Percentiles rank a stretch among this genome's conserved stretches.
phyloP scores from a whole-genome alignment of 2,797 vertebrate species.

The Taenioides sp. region DNA sequence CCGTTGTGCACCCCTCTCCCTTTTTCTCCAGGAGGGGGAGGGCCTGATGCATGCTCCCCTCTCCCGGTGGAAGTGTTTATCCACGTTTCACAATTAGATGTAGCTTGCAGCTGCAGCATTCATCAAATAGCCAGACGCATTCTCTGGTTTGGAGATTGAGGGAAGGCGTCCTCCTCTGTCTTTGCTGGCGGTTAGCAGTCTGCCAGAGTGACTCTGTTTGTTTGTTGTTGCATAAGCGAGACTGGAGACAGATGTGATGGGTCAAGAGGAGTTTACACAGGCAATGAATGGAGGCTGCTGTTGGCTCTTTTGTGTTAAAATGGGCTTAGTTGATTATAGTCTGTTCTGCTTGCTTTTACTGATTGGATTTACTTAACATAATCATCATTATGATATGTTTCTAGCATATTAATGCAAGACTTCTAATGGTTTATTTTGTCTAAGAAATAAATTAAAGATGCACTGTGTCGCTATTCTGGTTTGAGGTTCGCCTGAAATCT shows the following conservation, averaged over 20 bases:
- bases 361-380: background rate
- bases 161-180: conserved; percentile 48
- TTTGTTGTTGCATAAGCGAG: conserved; percentile 27
- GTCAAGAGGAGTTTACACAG: conserved; percentile 35
- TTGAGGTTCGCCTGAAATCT: no score
- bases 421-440: background rate
- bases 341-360: background rate
- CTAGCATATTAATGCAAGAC: background rate
- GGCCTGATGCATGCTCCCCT: conserved; percentile 70
- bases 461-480: no score
- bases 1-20: conserved; percentile 68
- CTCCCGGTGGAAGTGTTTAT: conserved; percentile 74
- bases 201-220: conserved; percentile 37
- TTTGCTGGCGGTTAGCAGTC: conserved; percentile 47
- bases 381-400: background rate
- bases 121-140: conserved; percentile 70
- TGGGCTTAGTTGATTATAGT: background rate
- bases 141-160: conserved; percentile 57
- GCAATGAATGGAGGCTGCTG: conserved; percentile 11
- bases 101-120: conserved; percentile 67
- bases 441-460: no score
- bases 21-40: background rate
- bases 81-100: conserved; percentile 77
- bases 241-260: conserved; percentile 37
- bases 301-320: background rate